phyloP scores from a whole-genome alignment of 2,797 vertebrate genomes.

The Oceanodroma leucorhoa region DNA sequence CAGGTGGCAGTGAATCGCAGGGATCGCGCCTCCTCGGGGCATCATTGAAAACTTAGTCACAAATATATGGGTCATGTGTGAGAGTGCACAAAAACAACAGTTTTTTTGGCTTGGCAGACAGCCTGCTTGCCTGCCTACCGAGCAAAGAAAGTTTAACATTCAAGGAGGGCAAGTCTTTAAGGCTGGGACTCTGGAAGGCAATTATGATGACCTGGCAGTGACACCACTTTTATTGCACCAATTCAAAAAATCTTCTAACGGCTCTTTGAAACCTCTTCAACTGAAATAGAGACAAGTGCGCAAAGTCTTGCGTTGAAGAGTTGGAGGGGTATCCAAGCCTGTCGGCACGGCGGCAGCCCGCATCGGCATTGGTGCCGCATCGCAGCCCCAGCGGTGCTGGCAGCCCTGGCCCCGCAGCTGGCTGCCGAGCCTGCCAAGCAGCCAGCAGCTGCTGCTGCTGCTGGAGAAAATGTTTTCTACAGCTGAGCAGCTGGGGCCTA shows the following conservation, averaged over 20 bases:
- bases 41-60: background rate
- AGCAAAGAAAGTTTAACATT: background rate
- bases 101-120: background rate
- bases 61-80: background rate
- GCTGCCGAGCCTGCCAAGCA: background rate
- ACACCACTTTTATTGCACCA: background rate
- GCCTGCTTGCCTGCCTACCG: background rate
- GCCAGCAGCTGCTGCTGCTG: background rate
- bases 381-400: background rate
- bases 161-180: background rate
- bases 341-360: accelerated
- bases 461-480: background rate
- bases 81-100: background rate
- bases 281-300: background rate
- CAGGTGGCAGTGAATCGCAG: background rate
- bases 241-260: background rate
- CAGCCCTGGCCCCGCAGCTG: background rate
- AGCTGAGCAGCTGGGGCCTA: background rate
- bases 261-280: background rate
- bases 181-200: background rate
- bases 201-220: background rate
- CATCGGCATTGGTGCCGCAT: background rate
- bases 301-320: background rate
- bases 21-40: background rate
- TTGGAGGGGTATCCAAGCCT: accelerated